Evolutionary conservation across 2,888 invertebrate species (phyloP), one percentile per base, ranked within the genome.

Genomic region (Meandrusa payeni): DNA sequence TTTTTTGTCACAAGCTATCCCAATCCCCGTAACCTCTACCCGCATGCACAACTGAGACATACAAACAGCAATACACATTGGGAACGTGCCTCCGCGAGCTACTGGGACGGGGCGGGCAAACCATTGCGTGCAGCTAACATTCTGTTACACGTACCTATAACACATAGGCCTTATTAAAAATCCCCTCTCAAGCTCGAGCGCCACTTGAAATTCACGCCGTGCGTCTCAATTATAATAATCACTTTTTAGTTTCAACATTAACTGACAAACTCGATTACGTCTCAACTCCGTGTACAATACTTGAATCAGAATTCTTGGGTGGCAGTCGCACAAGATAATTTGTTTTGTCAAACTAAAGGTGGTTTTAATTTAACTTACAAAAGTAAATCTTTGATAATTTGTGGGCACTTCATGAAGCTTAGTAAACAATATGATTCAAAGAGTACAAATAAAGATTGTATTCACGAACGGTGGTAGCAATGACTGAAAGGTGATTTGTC

Each of bases 121-220:
- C 73, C 74, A 73, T 68, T 69, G 69, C 83, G 83, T 82, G 83
- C 83, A 78, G 77, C 80, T 76, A 72, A 52, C 81, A 83, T 81
- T 78, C 79, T 71, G 70, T 76, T 81, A 83, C n/a, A n/a, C 67
- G 71, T 63, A 69, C 76, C 71, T n/a, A n/a, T n/a, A 72, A 76
- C 80, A 78, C 74, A 79, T 61, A 76, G 59, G 43, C 41, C 32
- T 27, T 44, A 33, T 44, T 33, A 44, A 38, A 33, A 38, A 44
- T 11, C 26, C 37, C 5, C 43, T 38, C 26, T 44, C 38, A 44
- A 44, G 24, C 7, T 31, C 19, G 2, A 7, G 23, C 26, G 3
- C 9, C 20, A n/a, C 27, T 27, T 27, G 7, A 13, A 34, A 36
- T 26, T 36, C 10, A 26, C 24, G 10, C 10, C 24, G 10, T 5